Conservation (phyloP, 2,797 vertebrate species). For the Sebastes aleutianus region DNA sequence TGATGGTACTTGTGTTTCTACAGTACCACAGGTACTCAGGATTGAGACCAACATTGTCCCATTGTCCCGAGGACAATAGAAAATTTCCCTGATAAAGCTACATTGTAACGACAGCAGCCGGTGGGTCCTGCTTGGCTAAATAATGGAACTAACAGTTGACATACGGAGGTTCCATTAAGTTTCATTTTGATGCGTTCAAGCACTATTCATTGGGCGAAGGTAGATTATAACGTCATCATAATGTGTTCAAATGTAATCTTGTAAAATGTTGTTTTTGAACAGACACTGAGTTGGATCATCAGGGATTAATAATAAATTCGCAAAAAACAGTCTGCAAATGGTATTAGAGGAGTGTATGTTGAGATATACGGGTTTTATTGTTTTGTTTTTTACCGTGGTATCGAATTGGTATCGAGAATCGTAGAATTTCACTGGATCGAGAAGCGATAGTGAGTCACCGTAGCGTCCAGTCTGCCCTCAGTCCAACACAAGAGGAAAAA, state of each 20-base stretch:
- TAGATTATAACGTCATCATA: background rate
- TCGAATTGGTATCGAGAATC: no score
- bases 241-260: background rate
- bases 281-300: no score
- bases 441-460: no score
- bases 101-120: background rate
- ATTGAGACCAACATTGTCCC: background rate
- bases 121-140: background rate
- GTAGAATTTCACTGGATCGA: no score
- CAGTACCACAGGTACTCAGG: background rate
- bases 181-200: background rate
- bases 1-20: background rate
- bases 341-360: no score
- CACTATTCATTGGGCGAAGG: background rate
- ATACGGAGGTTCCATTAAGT: background rate
- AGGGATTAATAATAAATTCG: no score
- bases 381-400: no score
- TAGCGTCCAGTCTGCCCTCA: no score
- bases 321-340: no score
- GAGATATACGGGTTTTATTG: no score
- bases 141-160: background rate
- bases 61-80: background rate
- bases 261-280: background rate
- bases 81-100: no score
- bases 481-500: no score